Evolutionary conservation across 2,797 vertebrate species (phyloP).

Genomic region (Phalanger gymnotis): DNA sequence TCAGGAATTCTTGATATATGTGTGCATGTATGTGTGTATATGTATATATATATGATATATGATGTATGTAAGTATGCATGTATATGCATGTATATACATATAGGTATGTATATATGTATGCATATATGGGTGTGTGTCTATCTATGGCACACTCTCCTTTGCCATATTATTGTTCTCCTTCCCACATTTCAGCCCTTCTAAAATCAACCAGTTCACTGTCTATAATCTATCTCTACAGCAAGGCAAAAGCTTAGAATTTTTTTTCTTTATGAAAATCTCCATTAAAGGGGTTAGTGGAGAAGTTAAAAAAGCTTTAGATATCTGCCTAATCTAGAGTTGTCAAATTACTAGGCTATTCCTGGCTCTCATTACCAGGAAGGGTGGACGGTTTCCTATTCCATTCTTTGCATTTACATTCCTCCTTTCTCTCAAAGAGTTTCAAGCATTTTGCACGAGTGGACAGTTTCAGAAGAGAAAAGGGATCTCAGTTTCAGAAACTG

Average conservation of each 20-base stretch:
- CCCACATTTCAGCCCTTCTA: background rate
- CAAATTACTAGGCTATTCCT: background rate
- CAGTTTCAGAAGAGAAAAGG: background rate
- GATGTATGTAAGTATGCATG: accelerated
- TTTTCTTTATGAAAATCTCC: background rate
- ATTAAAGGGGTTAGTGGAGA: background rate
- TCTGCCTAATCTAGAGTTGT: background rate
- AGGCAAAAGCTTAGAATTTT: background rate
- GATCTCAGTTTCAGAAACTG: background rate
- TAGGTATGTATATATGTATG: background rate
- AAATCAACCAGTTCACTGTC: background rate
- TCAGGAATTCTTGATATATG: background rate
- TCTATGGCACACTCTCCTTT: background rate
- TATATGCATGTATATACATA: background rate
- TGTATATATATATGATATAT: background rate
- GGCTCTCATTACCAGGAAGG: background rate
- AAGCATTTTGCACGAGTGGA: background rate
- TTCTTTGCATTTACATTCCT: background rate
- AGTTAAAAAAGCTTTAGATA: background rate
- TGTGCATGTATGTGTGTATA: background rate
- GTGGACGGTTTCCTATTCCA: background rate
- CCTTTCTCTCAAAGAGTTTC: background rate
- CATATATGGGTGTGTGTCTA: background rate
- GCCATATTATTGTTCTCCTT: background rate
- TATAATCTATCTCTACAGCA: background rate